phyloP scores from a whole-genome alignment of 2,888 invertebrate genomes.

The Phymatocera aterrima region DNA sequence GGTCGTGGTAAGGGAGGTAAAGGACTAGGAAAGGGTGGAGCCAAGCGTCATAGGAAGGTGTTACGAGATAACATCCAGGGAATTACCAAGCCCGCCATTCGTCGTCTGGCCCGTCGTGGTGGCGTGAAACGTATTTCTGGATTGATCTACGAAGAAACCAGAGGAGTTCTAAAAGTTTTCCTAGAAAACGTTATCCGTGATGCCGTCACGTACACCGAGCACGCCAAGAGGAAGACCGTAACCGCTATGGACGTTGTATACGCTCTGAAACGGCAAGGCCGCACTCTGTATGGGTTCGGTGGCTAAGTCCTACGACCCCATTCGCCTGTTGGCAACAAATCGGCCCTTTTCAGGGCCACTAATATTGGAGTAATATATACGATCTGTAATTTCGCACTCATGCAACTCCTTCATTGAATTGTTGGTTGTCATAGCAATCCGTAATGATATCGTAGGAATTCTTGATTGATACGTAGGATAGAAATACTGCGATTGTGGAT shows the following conservation, averaged over 20 bases:
- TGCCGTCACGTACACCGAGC: conserved; percentile 89
- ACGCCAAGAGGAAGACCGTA: conserved; percentile 90
- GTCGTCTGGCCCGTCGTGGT: conserved; percentile 81
- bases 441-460: no score
- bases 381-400: background rate
- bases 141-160: conserved; percentile 79
- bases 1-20: conserved; percentile 89
- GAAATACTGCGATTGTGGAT: no score
- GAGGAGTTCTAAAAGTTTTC: conserved; percentile 85
- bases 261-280: conserved; percentile 86
- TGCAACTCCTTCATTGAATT: no score
- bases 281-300: conserved; percentile 87
- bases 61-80: conserved; percentile 88
- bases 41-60: conserved; percentile 89
- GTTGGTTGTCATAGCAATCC: no score
- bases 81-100: conserved; percentile 87
- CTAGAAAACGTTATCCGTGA: conserved; percentile 88
- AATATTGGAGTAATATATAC: background rate
- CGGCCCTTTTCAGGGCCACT: conserved; percentile 43
- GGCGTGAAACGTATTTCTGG: conserved; percentile 79
- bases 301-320: conserved; percentile 74
- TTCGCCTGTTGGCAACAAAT: conserved; percentile 28
- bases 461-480: no score
- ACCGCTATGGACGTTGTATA: conserved; percentile 92
- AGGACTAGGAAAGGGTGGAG: conserved; percentile 87